Conservation (phyloP, 1,140 invertebrate genomes). For the Popillia japonica region DNA sequence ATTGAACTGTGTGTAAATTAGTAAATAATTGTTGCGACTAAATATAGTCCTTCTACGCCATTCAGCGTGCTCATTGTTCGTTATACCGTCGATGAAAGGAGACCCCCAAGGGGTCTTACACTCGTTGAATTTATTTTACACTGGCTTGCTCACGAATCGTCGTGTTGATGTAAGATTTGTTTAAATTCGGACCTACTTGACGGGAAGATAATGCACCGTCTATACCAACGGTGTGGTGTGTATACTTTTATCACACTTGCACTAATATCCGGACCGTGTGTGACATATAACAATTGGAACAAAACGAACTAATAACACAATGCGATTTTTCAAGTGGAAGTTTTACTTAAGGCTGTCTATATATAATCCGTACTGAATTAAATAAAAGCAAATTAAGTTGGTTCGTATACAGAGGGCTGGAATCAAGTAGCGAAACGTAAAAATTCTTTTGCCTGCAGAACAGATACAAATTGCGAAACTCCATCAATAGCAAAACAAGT, state of each 20-base stretch:
- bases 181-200: background rate
- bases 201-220: background rate
- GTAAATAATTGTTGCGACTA: conserved; percentile 25
- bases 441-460: too few relatives aligned
- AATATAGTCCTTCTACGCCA: background rate
- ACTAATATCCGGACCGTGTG: background rate
- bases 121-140: conserved; percentile 32
- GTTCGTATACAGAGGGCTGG: too few relatives aligned
- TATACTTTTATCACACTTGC: background rate
- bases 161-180: conserved; percentile 2
- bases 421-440: too few relatives aligned
- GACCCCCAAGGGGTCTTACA: conserved; percentile 23
- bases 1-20: conserved; percentile 33
- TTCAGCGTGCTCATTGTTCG: background rate
- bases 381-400: too few relatives aligned
- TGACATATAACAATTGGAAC: background rate
- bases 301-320: conserved; percentile 3
- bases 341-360: background rate
- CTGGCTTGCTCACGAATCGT: conserved; percentile 25
- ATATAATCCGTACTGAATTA: too few relatives aligned
- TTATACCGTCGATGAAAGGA: conserved; percentile 3
- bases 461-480: too few relatives aligned
- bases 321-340: background rate
- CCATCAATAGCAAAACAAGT: too few relatives aligned
- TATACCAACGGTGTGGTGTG: background rate